phyloP scores from a whole-genome alignment of 2,888 invertebrate genomes.

The Amphipoea oculea region DNA sequence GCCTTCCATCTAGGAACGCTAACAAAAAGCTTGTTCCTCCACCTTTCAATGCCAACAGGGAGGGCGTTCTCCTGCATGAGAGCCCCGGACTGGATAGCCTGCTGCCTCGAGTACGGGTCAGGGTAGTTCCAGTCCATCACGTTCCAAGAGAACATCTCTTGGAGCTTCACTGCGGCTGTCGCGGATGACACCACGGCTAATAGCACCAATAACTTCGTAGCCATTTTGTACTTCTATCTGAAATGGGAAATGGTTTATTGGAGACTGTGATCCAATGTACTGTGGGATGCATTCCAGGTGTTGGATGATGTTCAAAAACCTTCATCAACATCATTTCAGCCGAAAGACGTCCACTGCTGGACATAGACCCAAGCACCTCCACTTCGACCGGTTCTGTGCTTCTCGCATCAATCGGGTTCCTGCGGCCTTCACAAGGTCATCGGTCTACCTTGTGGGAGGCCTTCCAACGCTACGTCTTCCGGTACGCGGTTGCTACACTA shows the following conservation, averaged over 20 bases:
- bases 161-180: constrained; percentile 89
- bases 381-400: too few relatives aligned
- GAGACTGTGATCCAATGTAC: background rate
- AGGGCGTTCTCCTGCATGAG: constrained; percentile 94
- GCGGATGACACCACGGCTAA: constrained; percentile 76
- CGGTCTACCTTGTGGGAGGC: too few relatives aligned
- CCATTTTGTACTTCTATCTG: constrained; percentile 68
- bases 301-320: background rate
- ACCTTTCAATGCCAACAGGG: constrained; percentile 95
- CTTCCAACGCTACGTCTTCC: too few relatives aligned
- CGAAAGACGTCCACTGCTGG: too few relatives aligned
- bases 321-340: background rate
- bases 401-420: too few relatives aligned
- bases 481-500: too few relatives aligned
- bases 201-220: constrained; percentile 70
- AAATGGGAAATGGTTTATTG: constrained; percentile 8
- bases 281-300: too few relatives aligned
- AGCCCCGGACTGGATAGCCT: constrained; percentile 92
- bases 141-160: constrained; percentile 94
- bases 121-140: constrained; percentile 94
- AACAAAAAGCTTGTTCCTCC: constrained; percentile 95
- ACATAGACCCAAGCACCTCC: too few relatives aligned
- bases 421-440: too few relatives aligned
- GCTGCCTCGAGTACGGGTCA: constrained; percentile 90
- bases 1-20: constrained; percentile 95